These are phyloP conservation scores for Dysmachus trigonus DNA, from an alignment of 2,888 invertebrate species.

Conservation along the genomic window DNA sequence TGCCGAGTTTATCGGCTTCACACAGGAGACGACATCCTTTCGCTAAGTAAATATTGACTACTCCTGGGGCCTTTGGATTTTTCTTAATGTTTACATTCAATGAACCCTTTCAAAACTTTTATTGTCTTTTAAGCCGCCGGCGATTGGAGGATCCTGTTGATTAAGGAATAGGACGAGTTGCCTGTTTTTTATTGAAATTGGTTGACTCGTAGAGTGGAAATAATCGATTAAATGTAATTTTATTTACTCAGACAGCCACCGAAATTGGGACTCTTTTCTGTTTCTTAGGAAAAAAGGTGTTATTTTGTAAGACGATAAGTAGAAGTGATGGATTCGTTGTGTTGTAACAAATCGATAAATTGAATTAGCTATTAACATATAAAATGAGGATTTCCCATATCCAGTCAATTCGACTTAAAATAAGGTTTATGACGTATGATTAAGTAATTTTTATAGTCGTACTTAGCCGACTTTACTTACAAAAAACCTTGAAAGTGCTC, in stretches of 20 bases:
- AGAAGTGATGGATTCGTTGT: background rate
- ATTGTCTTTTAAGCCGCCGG: background rate
- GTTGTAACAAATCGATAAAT: background rate
- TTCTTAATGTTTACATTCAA: constrained; percentile 16
- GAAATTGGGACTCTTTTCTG: background rate
- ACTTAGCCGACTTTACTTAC: too few species aligned
- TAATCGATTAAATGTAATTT: background rate
- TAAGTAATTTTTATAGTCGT: too few species aligned
- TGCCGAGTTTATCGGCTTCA: background rate
- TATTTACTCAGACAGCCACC: background rate
- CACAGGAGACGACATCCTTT: background rate
- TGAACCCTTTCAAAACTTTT: constrained; percentile 8
- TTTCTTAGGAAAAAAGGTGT: background rate
- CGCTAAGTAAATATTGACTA: constrained; percentile 6
- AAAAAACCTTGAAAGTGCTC: too few species aligned
- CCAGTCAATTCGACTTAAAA: too few species aligned
- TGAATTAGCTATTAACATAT: background rate
- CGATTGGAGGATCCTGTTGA: background rate
- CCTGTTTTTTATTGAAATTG: background rate
- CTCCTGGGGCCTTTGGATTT: background rate
- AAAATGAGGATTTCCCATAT: background rate
- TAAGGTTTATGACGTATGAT: too few species aligned
- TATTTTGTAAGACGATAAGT: background rate
- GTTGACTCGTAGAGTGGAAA: background rate
- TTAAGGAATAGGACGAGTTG: background rate